These are phyloP conservation scores for Pongo pygmaeus DNA, from an alignment of 2,113 vertebrate genomes.

Conservation along the genomic window DNA sequence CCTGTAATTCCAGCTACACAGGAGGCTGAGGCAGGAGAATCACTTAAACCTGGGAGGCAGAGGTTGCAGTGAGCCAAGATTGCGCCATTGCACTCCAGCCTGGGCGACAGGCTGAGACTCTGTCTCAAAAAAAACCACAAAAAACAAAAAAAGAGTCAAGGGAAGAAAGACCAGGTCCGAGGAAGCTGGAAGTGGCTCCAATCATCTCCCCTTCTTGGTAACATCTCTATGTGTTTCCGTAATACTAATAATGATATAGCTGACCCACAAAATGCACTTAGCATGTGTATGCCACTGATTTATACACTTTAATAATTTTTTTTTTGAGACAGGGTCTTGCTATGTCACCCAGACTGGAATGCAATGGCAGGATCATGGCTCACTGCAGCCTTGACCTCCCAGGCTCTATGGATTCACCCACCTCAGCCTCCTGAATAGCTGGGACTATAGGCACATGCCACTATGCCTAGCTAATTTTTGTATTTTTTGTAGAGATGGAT, in stretches of 20 bases:
- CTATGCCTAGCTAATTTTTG: neutral
- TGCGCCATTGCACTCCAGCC: too few relatives aligned
- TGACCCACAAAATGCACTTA: neutral
- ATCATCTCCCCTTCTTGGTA: neutral
- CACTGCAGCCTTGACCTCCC: neutral
- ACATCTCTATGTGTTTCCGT: neutral
- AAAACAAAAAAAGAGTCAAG: neutral
- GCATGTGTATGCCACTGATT: neutral
- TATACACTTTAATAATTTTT: neutral
- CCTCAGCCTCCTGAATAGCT: neutral
- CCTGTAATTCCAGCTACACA: too few relatives aligned
- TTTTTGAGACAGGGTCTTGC: neutral
- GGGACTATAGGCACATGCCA: neutral
- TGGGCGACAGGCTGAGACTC: too few relatives aligned
- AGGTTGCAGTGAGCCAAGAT: too few relatives aligned
- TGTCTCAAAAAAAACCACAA: too few relatives aligned
- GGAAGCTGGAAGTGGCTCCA: neutral
- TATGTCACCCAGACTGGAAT: neutral
- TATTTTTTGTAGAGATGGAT: neutral
- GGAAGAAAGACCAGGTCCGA: neutral
- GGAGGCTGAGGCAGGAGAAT: too few relatives aligned
- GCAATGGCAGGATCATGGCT: neutral
- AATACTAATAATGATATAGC: neutral
- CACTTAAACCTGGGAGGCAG: too few relatives aligned
- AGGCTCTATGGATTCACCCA: neutral